These are phyloP conservation scores for Schrankia costaestrigalis DNA, from an alignment of 2,888 invertebrate genomes.

Conservation along the genomic window DNA sequence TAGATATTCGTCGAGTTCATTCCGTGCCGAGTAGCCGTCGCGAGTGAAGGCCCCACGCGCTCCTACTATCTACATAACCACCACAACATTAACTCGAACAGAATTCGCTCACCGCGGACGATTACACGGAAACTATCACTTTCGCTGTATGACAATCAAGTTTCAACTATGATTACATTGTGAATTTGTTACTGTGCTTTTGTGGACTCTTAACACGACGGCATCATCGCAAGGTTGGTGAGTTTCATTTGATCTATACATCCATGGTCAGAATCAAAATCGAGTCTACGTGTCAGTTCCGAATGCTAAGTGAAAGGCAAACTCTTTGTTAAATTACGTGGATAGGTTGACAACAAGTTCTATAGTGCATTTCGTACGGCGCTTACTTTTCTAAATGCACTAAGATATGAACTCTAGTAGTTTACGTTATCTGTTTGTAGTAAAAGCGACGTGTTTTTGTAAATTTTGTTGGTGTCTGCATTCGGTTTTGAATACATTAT, in stretches of 20 bases:
- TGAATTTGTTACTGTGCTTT: slow-evolving; percentile 55
- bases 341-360: slow-evolving; percentile 50
- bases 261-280: slow-evolving; percentile 52
- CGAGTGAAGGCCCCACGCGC: slow-evolving; percentile 56
- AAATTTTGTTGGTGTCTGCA: slow-evolving; percentile 9
- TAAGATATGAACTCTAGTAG: slow-evolving; percentile 10
- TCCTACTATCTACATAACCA: slow-evolving; percentile 15
- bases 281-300: slow-evolving; percentile 73
- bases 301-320: slow-evolving; percentile 76
- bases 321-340: slow-evolving; percentile 71
- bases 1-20: slow-evolving; percentile 41
- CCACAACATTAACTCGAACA: slow-evolving; percentile 47
- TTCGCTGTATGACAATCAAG: slow-evolving; percentile 50
- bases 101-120: slow-evolving; percentile 35
- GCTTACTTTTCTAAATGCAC: slow-evolving; percentile 20
- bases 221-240: slow-evolving; percentile 56
- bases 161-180: slow-evolving; percentile 54
- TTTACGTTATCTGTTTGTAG: slow-evolving; percentile 6
- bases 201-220: slow-evolving; percentile 40
- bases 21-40: slow-evolving; percentile 52
- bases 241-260: slow-evolving; percentile 42
- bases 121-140: slow-evolving; percentile 60
- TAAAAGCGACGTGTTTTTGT: no score
- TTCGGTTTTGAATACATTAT: slow-evolving; percentile 14
- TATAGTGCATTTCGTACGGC: slow-evolving; percentile 31